Evolutionary conservation across 2,888 invertebrate genomes (phyloP), one percentile per base, ranked within the genome.

Genomic region (Amphipoea oculea): DNA sequence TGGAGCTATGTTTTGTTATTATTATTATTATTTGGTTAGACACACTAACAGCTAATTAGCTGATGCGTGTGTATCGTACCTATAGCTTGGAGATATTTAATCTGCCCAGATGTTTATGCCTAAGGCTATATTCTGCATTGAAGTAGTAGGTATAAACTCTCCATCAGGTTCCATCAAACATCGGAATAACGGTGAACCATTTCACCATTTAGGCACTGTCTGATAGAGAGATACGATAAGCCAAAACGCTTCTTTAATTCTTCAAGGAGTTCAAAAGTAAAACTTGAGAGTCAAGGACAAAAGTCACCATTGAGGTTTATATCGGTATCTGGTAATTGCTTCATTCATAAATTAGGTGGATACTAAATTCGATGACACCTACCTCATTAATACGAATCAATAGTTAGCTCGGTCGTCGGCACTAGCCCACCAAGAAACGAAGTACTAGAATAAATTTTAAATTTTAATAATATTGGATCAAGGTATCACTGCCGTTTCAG

Each of bases 271-370:
- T 23, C 65, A 40, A 20, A 40, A 48, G 4, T 54, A 54, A 70
- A 54, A 40, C 54, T 36, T 23, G 4, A 4, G 70, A 51, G 70
- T 54, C 40, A n/a, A 40, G 5, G 40, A 60, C 29, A 17, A 12
- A 70, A 70, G 17, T 42, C 6, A 11, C 7, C 40, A 36, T 63
- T 45, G 17, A 45, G 14, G 63, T 82, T 67, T 82, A 70, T 69
- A 29, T 73, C 5, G 7, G 68, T 73, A 54, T 45, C 65, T 57
- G 20, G 20, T 76, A 69, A 76, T 70, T 76, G 54, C 17, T 83
- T 73, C n/a, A 54, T 75, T 71, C 57, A 75, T 83, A 82, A 82
- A 71, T 86, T 75, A 75, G 57, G 11, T 74, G 36, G 17, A 20
- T 17, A 57, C 70, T 51, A 51, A 66, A 62, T 42, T 60, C 42